Conservation (phyloP, 2,888 invertebrate species). For the Julus scanicus region DNA sequence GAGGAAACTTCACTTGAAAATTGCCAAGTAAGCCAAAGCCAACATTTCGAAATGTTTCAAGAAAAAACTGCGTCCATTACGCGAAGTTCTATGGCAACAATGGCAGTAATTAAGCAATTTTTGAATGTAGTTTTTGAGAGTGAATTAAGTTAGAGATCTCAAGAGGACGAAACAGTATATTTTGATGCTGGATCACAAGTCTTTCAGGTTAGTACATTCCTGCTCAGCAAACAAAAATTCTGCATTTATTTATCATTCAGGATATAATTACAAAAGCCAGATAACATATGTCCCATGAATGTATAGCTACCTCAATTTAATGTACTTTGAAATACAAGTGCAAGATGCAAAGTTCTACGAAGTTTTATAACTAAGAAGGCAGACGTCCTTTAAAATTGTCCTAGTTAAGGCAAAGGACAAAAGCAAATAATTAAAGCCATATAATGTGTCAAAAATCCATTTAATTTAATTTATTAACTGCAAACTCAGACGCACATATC, state of each 20-base stretch:
- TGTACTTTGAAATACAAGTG: neutral
- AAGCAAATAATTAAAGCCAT: neutral
- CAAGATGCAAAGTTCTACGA: neutral
- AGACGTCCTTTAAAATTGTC: neutral
- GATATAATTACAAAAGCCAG: too few relatives aligned
- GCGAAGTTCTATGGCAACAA: neutral
- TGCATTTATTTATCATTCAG: too few relatives aligned
- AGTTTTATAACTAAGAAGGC: slow-evolving; percentile 6
- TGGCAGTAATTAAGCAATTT: slow-evolving; percentile 14
- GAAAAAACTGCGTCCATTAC: neutral
- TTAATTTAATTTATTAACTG: neutral
- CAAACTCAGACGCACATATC: neutral
- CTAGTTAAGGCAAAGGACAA: neutral
- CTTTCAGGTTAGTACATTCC: neutral
- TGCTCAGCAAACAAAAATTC: too few relatives aligned
- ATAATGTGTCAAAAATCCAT: neutral
- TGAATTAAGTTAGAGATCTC: neutral
- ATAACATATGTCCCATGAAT: too few relatives aligned
- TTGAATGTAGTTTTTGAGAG: neutral
- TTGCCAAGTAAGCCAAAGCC: slow-evolving; percentile 39
- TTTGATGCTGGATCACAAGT: neutral
- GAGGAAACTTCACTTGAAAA: slow-evolving; percentile 17
- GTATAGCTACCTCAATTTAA: too few relatives aligned
- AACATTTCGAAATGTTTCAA: slow-evolving; percentile 1
- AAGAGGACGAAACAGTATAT: neutral